Evolutionary conservation across 2,888 invertebrate species (phyloP), one percentile per base, ranked within the genome.

Genomic region (Ophion obscuratus): DNA sequence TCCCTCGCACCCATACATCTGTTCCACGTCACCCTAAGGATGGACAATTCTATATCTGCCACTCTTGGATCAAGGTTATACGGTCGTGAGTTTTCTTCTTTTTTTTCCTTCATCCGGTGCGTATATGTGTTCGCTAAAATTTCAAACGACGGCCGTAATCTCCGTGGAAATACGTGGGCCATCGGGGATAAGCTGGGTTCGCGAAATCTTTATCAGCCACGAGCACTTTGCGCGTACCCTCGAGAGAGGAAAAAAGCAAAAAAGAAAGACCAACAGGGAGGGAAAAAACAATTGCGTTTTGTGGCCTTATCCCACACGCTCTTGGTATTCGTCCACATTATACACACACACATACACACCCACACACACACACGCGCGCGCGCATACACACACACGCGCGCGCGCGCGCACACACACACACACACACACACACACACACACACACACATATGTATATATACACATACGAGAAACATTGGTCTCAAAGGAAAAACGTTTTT

Each of bases 401-500:
- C n/a, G n/a, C n/a, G n/a, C n/a, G n/a, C n/a, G n/a, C n/a, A n/a
- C n/a, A n/a, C n/a, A 79, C 82, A 61, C 81, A 31, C 4, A 31
- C 31, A 31, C 4, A 31, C 4, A 79, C 82, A 61, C 81, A 31
- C 4, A 31, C 31, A 31, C 4, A 31, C 4, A 79, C 82, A 61
- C 81, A 31, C 4, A 31, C 31, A 31, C 4, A 31, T 31, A 27
- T 2, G 2, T 27, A 4, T 57, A 31, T 20, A 59, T 67, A 66
- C 44, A 67, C 20, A 66, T 44, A 81, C n/a, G 44, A 10, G 87
- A 88, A 88, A 87, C 88, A 78, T 89, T 88, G 90, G 73, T 47
- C 86, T 89, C 89, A 89, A 89, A 89, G 81, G 86, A 86, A 90
- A 90, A 89, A 88, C 87, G 91, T 89, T 90, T 87, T 87, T 81